These are phyloP conservation scores for Dasypus novemcinctus DNA, from an alignment of 2,113 vertebrate genomes.

Conservation along the genomic window DNA sequence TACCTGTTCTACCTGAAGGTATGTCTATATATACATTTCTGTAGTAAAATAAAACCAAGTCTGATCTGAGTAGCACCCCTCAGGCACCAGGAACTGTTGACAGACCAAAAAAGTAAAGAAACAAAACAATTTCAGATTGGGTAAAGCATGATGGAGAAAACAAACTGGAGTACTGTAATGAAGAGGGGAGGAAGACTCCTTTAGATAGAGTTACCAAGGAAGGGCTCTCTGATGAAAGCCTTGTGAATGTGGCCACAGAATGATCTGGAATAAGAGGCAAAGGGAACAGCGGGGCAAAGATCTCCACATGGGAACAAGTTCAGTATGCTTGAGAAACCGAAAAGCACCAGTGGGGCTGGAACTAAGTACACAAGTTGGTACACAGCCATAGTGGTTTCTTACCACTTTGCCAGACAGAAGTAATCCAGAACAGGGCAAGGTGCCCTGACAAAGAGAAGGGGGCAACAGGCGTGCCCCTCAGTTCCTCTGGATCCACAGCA, in stretches of 20 bases:
- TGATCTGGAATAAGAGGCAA: not conserved
- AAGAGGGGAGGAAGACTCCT: not conserved
- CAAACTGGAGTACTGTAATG: not conserved
- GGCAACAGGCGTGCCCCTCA: not conserved
- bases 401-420: not conserved
- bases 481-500: not conserved
- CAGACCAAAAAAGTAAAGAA: not conserved
- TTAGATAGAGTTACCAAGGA: not conserved
- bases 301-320: not conserved
- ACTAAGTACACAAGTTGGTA: not conserved
- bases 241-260: not conserved
- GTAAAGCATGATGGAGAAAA: not conserved
- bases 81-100: not conserved
- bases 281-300: not conserved
- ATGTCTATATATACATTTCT: not conserved
- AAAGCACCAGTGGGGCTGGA: not conserved
- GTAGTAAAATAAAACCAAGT: not conserved
- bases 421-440: not conserved
- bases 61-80: not conserved
- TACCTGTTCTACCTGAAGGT: not conserved
- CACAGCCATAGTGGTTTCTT: not conserved
- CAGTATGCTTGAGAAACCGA: not conserved
- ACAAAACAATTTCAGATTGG: not conserved
- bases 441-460: not conserved
- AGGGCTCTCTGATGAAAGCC: not conserved